Percentiles rank a stretch among this genome's conserved stretches.
These are phyloP conservation scores for Falco concolor DNA, from an alignment of 2,797 vertebrate genomes.

Conservation along the genomic window DNA sequence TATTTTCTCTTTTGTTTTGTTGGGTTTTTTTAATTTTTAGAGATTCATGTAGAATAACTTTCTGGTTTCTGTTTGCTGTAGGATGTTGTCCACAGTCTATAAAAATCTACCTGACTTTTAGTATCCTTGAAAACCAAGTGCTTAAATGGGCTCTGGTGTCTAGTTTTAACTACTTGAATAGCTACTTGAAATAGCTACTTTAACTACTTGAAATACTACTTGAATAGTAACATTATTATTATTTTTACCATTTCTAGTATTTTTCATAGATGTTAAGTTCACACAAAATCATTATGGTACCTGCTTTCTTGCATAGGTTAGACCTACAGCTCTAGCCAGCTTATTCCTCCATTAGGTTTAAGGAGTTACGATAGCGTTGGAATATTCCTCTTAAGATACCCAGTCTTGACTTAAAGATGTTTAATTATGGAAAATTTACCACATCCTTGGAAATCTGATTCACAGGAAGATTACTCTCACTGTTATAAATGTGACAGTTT, in stretches of 20 bases:
- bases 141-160: not conserved
- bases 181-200: not conserved
- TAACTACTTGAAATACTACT: not conserved
- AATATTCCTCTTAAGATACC: not conserved
- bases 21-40: not conserved
- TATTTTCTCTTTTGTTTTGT: not conserved
- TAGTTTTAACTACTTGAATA: not conserved
- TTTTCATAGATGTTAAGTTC: not conserved
- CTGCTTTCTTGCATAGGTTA: not conserved
- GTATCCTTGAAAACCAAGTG: not conserved
- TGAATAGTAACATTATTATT: not conserved
- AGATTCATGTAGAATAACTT: not conserved
- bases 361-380: not conserved
- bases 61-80: not conserved
- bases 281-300: not conserved
- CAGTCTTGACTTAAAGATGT: not conserved
- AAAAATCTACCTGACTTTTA: not conserved
- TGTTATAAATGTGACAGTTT: not conserved
- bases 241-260: not conserved
- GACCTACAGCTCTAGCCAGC: not conserved
- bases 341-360: not conserved
- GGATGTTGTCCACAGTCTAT: not conserved
- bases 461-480: not conserved
- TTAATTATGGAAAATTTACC: constrained; percentile 1
- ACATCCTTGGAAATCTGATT: not conserved